phyloP scores from a whole-genome alignment of 2,113 vertebrate species.

The Rhadina sibilatrix region DNA sequence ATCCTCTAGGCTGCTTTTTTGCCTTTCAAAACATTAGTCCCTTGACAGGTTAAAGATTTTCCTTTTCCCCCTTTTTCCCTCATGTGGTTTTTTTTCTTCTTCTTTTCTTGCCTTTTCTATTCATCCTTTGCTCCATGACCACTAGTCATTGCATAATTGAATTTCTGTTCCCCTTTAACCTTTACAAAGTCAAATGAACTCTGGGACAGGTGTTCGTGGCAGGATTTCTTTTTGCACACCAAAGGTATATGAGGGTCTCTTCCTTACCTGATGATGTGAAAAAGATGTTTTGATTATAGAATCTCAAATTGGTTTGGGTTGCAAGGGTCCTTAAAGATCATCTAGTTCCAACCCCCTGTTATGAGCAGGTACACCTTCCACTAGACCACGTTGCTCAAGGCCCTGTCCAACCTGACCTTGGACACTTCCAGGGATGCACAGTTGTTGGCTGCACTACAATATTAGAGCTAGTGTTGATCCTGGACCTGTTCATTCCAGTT shows the following conservation, averaged over 20 bases:
- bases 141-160: neutral
- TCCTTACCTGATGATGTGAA: neutral
- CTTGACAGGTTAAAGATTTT: neutral
- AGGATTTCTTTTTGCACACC: neutral
- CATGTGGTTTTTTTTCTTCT: neutral
- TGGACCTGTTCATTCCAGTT: neutral
- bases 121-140: neutral
- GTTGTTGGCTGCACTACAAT: neutral
- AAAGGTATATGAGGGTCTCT: neutral
- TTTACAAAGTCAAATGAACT: neutral
- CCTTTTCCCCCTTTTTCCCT: neutral
- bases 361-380: neutral
- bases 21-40: neutral
- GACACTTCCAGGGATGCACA: neutral
- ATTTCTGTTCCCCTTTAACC: neutral
- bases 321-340: neutral
- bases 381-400: neutral
- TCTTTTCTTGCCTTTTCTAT: neutral
- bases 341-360: neutral
- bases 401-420: neutral
- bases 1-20: neutral
- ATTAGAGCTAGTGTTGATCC: neutral
- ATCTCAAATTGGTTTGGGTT: neutral
- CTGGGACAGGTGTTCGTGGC: neutral
- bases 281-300: neutral